Evolutionary conservation across 2,888 invertebrate species (phyloP).

Genomic region (Metallyticus violacea): DNA sequence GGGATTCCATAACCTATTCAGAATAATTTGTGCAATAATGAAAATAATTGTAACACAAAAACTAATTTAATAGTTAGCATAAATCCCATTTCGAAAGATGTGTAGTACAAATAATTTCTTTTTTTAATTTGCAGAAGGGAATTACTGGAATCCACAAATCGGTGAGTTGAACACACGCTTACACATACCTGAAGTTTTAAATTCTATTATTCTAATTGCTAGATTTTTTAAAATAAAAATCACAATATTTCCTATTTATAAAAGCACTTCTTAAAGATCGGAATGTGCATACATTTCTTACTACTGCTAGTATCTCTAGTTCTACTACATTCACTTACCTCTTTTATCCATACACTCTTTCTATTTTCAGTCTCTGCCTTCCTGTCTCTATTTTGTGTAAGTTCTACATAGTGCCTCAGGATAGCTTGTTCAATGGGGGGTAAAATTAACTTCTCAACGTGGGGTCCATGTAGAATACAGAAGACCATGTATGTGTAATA

Average conservation of each 20-base stretch:
- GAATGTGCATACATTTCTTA: background rate
- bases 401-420: background rate
- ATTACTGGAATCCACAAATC: background rate
- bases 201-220: background rate
- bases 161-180: background rate
- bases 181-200: background rate
- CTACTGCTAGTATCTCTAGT: background rate
- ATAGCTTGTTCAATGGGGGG: background rate
- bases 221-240: background rate
- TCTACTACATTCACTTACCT: background rate
- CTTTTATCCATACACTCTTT: background rate
- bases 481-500: background rate
- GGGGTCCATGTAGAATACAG: background rate
- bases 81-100: background rate
- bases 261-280: background rate
- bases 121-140: background rate
- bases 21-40: background rate
- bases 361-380: background rate
- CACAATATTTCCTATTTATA: background rate
- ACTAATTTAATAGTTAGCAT: background rate
- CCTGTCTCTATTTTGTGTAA: background rate
- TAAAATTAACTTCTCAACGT: background rate
- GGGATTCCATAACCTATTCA: background rate
- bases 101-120: background rate
- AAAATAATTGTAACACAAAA: background rate